phyloP scores from a whole-genome alignment of 2,113 vertebrate species.

The Tenebrosternarchus preto region DNA sequence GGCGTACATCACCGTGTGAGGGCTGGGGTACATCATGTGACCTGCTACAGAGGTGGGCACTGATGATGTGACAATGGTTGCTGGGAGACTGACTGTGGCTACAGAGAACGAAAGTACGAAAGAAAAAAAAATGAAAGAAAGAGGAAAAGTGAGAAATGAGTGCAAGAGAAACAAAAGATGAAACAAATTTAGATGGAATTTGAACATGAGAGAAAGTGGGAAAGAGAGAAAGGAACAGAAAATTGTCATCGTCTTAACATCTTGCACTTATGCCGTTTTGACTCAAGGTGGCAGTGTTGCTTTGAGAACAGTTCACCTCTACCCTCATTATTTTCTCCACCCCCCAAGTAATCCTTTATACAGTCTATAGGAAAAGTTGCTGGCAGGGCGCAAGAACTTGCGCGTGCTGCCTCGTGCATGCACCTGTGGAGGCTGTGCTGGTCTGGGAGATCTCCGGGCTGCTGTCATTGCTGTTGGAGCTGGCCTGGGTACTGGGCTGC shows the following conservation, averaged over 20 bases:
- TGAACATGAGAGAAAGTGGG: neutral
- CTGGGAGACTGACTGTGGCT: constrained; percentile 88
- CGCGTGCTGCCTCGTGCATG: neutral
- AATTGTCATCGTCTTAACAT: neutral
- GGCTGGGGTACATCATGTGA: constrained; percentile 98
- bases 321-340: neutral
- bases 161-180: neutral
- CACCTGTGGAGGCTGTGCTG: constrained; percentile 91
- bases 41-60: constrained; percentile 92
- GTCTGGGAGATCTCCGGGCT: constrained; percentile 91
- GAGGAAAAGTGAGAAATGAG: neutral
- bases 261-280: constrained; percentile 1
- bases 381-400: too few relatives aligned
- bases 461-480: constrained; percentile 84
- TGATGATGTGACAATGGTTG: constrained; percentile 97
- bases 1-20: constrained; percentile 95
- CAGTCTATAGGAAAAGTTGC: too few relatives aligned
- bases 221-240: neutral
- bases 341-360: too few relatives aligned
- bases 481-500: constrained; percentile 85
- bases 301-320: neutral
- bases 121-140: neutral
- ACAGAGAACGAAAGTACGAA: constrained; percentile 44
- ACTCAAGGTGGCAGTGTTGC: constrained; percentile 35
- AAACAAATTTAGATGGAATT: neutral